phyloP scores from a whole-genome alignment of 2,888 invertebrate species.

The Melipona bicolor region DNA sequence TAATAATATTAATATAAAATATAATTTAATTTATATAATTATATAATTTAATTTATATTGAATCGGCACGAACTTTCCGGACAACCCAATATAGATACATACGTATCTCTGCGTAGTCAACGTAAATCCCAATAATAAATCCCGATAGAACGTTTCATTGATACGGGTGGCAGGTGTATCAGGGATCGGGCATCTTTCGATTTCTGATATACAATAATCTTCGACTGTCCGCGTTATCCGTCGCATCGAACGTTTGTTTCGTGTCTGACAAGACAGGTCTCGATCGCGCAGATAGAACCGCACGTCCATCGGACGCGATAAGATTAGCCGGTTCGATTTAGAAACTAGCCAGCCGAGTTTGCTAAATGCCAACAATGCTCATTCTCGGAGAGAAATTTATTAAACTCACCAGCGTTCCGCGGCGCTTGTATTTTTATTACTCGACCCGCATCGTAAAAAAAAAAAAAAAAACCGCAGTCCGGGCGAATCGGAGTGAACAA shows the following conservation, averaged over 20 bases:
- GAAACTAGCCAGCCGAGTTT: conserved; percentile 49
- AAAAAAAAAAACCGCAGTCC: background rate
- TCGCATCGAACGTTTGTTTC: conserved; percentile 37
- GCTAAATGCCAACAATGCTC: conserved; percentile 13
- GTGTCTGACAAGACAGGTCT: conserved; percentile 50
- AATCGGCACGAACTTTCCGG: too few relatives aligned
- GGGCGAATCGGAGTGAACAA: background rate
- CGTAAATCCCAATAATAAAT: background rate
- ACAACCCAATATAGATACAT: too few relatives aligned
- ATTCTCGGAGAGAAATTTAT: background rate
- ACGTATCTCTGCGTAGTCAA: background rate
- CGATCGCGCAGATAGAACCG: conserved; percentile 59
- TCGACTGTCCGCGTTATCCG: conserved; percentile 55
- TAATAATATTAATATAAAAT: too few relatives aligned
- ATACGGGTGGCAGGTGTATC: background rate
- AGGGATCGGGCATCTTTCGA: conserved; percentile 16
- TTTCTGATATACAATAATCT: conserved; percentile 18
- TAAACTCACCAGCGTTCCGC: background rate
- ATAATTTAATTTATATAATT: too few relatives aligned
- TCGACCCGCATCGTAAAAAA: too few relatives aligned
- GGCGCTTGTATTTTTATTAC: background rate
- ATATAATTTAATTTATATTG: too few relatives aligned
- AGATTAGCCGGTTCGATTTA: conserved; percentile 64
- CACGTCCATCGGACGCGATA: conserved; percentile 56
- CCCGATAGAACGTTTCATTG: conserved; percentile 11